phyloP scores from a whole-genome alignment of 2,797 vertebrate species.

The Sphaeramia orbicularis region DNA sequence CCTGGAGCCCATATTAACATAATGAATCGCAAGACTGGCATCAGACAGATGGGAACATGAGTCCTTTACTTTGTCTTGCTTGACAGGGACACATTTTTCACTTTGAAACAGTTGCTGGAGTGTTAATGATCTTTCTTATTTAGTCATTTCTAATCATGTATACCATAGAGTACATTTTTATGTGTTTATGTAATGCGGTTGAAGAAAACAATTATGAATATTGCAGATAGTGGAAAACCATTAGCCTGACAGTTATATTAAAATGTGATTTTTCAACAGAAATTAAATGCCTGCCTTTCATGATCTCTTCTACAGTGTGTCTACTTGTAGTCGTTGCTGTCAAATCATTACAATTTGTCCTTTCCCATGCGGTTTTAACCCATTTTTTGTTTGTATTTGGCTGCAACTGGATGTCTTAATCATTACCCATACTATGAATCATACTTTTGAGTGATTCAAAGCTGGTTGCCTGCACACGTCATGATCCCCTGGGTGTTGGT shows the following conservation, averaged over 20 bases:
- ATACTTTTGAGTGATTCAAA: constrained; percentile 20
- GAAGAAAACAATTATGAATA: neutral
- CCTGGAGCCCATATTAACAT: constrained; percentile 17
- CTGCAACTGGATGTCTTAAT: neutral
- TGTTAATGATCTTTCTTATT: neutral
- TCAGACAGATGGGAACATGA: constrained; percentile 12
- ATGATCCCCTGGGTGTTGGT: constrained; percentile 18
- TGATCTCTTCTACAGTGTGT: neutral
- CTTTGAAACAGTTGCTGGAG: neutral
- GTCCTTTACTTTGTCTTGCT: neutral
- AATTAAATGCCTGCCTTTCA: neutral
- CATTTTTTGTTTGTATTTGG: neutral
- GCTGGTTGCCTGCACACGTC: constrained; percentile 18
- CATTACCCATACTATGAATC: neutral
- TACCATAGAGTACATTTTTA: neutral
- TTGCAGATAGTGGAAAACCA: constrained; percentile 1
- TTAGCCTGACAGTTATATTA: neutral
- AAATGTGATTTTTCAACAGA: neutral
- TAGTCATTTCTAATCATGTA: neutral
- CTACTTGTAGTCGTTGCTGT: neutral
- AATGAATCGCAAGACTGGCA: constrained; percentile 26
- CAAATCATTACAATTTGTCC: constrained; percentile 13
- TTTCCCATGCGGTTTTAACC: constrained; percentile 12
- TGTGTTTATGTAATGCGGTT: neutral
- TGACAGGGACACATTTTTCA: neutral